phyloP scores from a whole-genome alignment of 2,888 invertebrate species.

The Phasia obesa region DNA sequence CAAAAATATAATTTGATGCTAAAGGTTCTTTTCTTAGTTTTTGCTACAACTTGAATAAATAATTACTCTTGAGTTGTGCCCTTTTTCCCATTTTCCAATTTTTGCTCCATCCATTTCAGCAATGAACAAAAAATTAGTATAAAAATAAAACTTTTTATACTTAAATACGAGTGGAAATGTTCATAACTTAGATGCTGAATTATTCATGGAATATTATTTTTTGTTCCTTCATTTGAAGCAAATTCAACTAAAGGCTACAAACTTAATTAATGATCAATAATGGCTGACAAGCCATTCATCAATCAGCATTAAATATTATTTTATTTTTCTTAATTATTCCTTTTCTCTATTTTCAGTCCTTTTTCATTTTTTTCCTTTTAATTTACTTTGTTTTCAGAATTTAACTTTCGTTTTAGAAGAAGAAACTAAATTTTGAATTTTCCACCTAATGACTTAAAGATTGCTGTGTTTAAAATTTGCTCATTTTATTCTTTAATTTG shows the following conservation, averaged over 20 bases:
- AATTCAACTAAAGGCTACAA: slow-evolving; percentile 36
- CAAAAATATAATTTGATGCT: slow-evolving; percentile 23
- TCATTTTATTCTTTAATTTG: slow-evolving; percentile 1
- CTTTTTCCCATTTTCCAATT: neutral
- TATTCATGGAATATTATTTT: slow-evolving; percentile 46
- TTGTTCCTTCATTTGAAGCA: neutral
- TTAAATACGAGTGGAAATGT: slow-evolving; percentile 53
- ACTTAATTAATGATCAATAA: slow-evolving; percentile 69
- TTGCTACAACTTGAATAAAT: slow-evolving; percentile 49
- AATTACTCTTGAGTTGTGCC: slow-evolving; percentile 35
- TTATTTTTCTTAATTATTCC: neutral
- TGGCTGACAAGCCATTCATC: slow-evolving; percentile 58
- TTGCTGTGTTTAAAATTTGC: neutral
- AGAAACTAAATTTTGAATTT: slow-evolving; percentile 55
- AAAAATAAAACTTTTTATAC: slow-evolving; percentile 30
- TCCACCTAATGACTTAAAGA: slow-evolving; percentile 33
- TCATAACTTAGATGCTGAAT: slow-evolving; percentile 57
- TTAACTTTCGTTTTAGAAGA: slow-evolving; percentile 33
- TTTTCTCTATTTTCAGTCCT: neutral
- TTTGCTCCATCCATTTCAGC: slow-evolving; percentile 15
- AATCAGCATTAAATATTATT: slow-evolving; percentile 54
- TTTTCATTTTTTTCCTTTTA: slow-evolving; percentile 13
- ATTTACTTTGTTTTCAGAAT: slow-evolving; percentile 17
- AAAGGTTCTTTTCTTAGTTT: neutral
- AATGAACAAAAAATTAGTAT: slow-evolving; percentile 45